A percentile compares a stretch with the other conserved stretches of the same genome.
phyloP scores from a whole-genome alignment of 2,113 vertebrate species.

The Fregata magnificens region DNA sequence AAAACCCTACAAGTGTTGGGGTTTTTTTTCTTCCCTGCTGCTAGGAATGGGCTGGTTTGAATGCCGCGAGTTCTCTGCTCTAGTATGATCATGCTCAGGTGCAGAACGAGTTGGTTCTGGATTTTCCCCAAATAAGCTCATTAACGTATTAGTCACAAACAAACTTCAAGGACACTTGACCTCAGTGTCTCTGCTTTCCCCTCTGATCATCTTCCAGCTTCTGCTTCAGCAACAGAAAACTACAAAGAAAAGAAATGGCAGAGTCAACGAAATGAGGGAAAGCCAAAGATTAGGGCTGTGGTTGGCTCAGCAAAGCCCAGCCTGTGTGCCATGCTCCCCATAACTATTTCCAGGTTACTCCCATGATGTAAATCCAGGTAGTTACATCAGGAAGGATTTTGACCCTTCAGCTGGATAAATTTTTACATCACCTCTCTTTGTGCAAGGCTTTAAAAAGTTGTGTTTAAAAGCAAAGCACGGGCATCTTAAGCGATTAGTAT shows the following conservation, averaged over 20 bases:
- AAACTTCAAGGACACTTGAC: slow-evolving; percentile 55
- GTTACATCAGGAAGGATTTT: neutral
- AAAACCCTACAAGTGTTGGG: neutral
- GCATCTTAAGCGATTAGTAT: neutral
- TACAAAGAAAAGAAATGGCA: slow-evolving; percentile 56
- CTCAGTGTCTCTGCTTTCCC: slow-evolving; percentile 48
- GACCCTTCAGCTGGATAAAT: neutral
- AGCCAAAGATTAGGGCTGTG: slow-evolving; percentile 16
- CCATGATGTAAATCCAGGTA: neutral
- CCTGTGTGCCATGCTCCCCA: neutral
- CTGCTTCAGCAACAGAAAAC: slow-evolving; percentile 51
- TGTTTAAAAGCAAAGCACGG: neutral
- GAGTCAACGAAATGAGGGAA: slow-evolving; percentile 20
- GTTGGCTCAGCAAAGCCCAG: neutral
- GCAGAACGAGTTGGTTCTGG: slow-evolving; percentile 48
- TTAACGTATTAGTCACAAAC: slow-evolving; percentile 65
- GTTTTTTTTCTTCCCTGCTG: neutral
- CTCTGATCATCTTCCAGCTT: slow-evolving; percentile 69
- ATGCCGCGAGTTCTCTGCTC: neutral
- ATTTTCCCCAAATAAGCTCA: slow-evolving; percentile 51
- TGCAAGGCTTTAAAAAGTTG: neutral
- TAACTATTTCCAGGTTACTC: slow-evolving; percentile 17
- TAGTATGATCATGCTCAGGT: slow-evolving; percentile 15
- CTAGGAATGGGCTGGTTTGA: neutral
- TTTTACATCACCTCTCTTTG: neutral